phyloP scores from a whole-genome alignment of 2,797 vertebrate genomes.

The Lateolabrax maculatus region DNA sequence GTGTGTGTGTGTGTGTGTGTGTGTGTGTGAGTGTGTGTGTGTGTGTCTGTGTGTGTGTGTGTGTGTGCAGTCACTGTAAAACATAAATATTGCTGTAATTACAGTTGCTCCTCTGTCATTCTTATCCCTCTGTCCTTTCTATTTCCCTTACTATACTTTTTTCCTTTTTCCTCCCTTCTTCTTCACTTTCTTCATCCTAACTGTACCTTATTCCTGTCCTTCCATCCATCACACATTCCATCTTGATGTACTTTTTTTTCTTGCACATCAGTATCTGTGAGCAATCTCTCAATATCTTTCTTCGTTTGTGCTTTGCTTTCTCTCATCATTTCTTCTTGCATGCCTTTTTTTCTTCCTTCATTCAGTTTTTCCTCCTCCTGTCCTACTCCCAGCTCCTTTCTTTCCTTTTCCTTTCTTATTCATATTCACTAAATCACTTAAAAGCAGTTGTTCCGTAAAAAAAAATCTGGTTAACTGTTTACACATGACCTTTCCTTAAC shows the following conservation, averaged over 20 bases:
- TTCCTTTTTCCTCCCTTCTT: background rate
- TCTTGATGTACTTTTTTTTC: background rate
- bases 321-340: background rate
- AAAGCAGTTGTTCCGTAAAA: constrained; percentile 29
- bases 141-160: background rate
- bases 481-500: constrained; percentile 46
- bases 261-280: background rate
- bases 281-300: background rate
- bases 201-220: background rate
- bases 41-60: constrained; percentile 6
- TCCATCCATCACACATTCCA: background rate
- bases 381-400: background rate
- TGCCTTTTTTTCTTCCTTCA: background rate
- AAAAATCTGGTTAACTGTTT: constrained; percentile 57
- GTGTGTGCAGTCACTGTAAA: constrained; percentile 20
- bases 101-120: constrained; percentile 13
- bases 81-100: constrained; percentile 39
- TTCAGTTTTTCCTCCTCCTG: background rate
- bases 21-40: constrained; percentile 26
- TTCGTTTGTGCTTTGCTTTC: background rate
- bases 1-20: no score
- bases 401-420: background rate
- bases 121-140: background rate
- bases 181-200: background rate
- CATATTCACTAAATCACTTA: constrained; percentile 21